Percentiles rank a stretch among this genome's conserved stretches.
Evolutionary conservation across 2,888 invertebrate genomes (phyloP).

Genomic region (Lottia gigantea): DNA sequence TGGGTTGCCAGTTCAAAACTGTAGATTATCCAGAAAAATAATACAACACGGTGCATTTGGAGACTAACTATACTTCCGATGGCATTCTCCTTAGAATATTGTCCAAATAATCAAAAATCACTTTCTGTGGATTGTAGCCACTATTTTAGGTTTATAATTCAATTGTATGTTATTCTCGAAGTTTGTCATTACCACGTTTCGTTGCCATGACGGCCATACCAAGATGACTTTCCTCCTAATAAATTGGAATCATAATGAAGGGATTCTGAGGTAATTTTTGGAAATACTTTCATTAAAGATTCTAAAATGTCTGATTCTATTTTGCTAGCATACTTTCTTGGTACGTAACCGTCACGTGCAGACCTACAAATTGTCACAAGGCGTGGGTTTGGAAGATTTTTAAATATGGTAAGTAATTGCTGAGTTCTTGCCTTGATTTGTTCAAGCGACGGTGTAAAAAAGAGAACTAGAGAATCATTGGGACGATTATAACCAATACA

Average conservation of each 20-base stretch:
- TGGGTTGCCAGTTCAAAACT: no score
- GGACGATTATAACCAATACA: neutral
- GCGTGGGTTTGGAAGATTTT: neutral
- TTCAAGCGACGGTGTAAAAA: neutral
- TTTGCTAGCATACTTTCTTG: conserved; percentile 3
- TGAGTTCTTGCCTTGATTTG: neutral
- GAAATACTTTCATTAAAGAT: neutral
- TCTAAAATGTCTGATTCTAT: conserved; percentile 10
- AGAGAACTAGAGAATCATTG: neutral
- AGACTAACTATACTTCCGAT: no score
- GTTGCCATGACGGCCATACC: neutral
- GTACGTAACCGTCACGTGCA: conserved; percentile 13
- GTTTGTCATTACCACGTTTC: neutral
- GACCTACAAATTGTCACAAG: conserved; percentile 16
- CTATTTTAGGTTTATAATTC: no score
- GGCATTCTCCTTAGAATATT: no score
- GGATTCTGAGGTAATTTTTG: neutral
- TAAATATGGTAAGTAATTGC: neutral
- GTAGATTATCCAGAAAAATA: no score
- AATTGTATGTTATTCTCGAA: no score
- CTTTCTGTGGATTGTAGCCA: no score
- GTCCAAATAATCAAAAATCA: no score
- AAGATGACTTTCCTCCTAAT: neutral
- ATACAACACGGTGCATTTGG: no score
- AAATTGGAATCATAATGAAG: neutral